Base-by-base conservation (phyloP, 2,113 vertebrate genomes). In the Tachycineta bicolor region DNA sequence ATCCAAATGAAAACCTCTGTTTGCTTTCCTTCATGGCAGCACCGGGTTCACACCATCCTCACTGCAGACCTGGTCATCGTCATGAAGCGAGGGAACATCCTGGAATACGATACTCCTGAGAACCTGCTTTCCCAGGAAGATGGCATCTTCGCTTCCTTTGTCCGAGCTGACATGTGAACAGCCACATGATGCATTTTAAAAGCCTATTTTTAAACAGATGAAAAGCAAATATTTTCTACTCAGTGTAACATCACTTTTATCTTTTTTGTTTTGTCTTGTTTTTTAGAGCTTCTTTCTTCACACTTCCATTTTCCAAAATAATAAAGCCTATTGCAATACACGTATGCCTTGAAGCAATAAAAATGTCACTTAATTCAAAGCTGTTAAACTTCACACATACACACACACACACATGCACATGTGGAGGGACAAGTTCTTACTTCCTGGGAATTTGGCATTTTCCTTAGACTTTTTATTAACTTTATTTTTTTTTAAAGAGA, bases 31-130 rank as follows among this genome's bases (percentile, higher is more conserved):
- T 62, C 15, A 12, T 2, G 70, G 29, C 98, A 99, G 99, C 99
- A 99, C 93, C 99, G 99, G 2, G 99, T 99, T 85, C 99, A 99
- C 97, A 99, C 99, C 93, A 99, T 99, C 96, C 98, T 99, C 60
- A 99, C 99, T 0, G 99, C 99, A 25, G 99, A 99, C 89, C 96
- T 99, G 94, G 99, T 99, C 83, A 99, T 99, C 3, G 99, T 99
- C 96, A 99, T 99, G 99, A 99, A 99, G 96, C 90, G 99, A 94
- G 99, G 99, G 41, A 99, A 98, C 96, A 99, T 99, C 93, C 87
- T 99, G 94, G 99, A 99, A 94, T 99, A 99, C 0, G 99, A 99
- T 82, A 99, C 98, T 23, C 99, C 99, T 6, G 98, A 99, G 97
- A 98, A 98, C 56, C 98, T 99, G 3, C 95, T 99, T 93, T 99